Percentiles rank a stretch among this genome's conserved stretches.
Evolutionary conservation across 2,113 vertebrate species (phyloP).

Genomic region (Tretioscincus oriximinensis): DNA sequence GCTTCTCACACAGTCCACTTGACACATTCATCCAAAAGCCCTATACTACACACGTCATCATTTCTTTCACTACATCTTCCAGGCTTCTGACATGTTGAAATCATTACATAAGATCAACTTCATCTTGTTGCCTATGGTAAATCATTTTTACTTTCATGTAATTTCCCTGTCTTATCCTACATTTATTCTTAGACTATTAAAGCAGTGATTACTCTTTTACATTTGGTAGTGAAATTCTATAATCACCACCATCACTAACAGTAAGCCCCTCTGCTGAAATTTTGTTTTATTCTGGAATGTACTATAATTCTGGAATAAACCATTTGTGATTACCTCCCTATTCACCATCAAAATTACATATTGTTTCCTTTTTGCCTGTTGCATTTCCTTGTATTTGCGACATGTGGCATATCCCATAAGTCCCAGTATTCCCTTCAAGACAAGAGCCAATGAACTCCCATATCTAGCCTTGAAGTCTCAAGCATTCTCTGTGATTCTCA

Average conservation of each 20-base stretch:
- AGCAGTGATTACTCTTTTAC: not conserved
- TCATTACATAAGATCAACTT: slow-evolving; percentile 19
- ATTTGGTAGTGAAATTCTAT: slow-evolving; percentile 3
- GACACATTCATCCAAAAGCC: not conserved
- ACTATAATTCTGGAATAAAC: too few relatives aligned
- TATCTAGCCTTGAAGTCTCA: too few relatives aligned
- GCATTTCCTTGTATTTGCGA: too few relatives aligned
- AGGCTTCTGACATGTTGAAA: slow-evolving; percentile 1
- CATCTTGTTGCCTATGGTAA: slow-evolving; percentile 4
- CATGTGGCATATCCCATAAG: too few relatives aligned
- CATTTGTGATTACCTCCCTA: too few relatives aligned
- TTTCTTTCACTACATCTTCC: slow-evolving; percentile 2
- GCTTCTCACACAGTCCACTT: not conserved
- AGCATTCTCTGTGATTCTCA: too few relatives aligned
- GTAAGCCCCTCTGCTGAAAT: not conserved
- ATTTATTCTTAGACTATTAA: slow-evolving; percentile 6
- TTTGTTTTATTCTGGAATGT: too few relatives aligned
- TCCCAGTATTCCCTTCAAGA: too few relatives aligned
- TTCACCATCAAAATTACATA: too few relatives aligned
- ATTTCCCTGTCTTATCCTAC: not conserved
- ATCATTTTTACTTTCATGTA: slow-evolving; percentile 2
- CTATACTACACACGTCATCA: not conserved
- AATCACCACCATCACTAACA: not conserved
- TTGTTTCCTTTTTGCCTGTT: too few relatives aligned
- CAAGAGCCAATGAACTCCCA: too few relatives aligned